A percentile compares a stretch with the other conserved stretches of the same genome.
Conservation (phyloP, 2,797 vertebrate species). For the Cossypha niveicapilla region DNA sequence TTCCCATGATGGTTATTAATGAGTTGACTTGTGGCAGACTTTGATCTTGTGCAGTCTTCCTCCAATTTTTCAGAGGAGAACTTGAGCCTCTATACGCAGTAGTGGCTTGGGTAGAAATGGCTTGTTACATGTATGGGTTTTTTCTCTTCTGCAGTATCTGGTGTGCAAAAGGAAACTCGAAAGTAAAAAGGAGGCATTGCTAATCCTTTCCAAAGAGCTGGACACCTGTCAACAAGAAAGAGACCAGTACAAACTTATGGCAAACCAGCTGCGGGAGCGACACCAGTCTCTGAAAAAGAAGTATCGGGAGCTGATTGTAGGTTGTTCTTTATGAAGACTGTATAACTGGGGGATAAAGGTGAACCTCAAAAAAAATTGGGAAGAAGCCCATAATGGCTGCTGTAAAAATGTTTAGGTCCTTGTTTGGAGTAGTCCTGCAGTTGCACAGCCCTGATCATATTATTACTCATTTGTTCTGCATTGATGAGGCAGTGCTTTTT, state of each 20-base stretch:
- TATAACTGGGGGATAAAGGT: neutral
- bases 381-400: neutral
- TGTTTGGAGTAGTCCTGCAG: neutral
- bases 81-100: neutral
- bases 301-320: slow-evolving; percentile 91
- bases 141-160: slow-evolving; percentile 81
- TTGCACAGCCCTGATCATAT: neutral
- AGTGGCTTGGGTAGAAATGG: neutral
- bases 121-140: neutral
- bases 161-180: slow-evolving; percentile 94
- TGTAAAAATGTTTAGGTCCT: neutral
- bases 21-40: neutral
- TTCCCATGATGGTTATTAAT: neutral
- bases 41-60: neutral
- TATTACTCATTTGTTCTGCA: slow-evolving; percentile 18
- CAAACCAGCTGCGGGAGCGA: slow-evolving; percentile 92
- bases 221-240: slow-evolving; percentile 96
- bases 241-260: slow-evolving; percentile 98
- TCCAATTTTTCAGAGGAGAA: neutral
- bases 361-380: neutral
- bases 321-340: slow-evolving; percentile 27
- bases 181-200: slow-evolving; percentile 94
- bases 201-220: slow-evolving; percentile 96
- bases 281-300: slow-evolving; percentile 97
- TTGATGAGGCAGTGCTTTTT: slow-evolving; percentile 7